A percentile compares a stretch with the other conserved stretches of the same genome.
These are phyloP conservation scores for Pangasius larnaudii DNA, from an alignment of 2,797 vertebrate species.

Conservation along the genomic window DNA sequence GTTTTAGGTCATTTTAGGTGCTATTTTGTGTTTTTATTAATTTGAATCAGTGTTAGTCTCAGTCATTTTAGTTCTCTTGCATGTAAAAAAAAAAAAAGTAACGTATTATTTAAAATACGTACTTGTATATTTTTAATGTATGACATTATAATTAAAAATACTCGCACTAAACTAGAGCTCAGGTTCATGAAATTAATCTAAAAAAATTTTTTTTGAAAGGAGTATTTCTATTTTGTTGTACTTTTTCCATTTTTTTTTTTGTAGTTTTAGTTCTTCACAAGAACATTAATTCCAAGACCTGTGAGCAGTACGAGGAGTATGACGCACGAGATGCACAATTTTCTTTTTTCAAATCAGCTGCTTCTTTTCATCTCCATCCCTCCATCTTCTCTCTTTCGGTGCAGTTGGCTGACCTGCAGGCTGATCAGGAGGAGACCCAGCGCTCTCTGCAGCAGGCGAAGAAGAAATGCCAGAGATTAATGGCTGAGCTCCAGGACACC, in stretches of 20 bases:
- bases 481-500: constrained; percentile 93
- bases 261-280: background rate
- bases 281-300: background rate
- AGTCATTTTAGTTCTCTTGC: too few species aligned
- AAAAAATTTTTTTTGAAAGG: too few species aligned
- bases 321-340: too few species aligned
- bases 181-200: background rate
- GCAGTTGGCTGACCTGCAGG: constrained; percentile 89
- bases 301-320: background rate
- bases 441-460: constrained; percentile 90
- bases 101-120: background rate
- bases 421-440: constrained; percentile 91
- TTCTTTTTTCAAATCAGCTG: background rate
- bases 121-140: background rate
- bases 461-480: constrained; percentile 92
- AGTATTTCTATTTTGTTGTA: background rate
- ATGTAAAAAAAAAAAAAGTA: background rate
- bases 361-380: background rate
- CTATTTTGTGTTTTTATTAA: too few species aligned
- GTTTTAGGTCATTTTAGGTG: too few species aligned
- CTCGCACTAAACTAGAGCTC: background rate
- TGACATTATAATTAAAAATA: background rate
- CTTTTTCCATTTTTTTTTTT: background rate
- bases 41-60: too few species aligned
- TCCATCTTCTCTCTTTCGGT: background rate